Evolutionary conservation across 2,797 vertebrate genomes (phyloP).

Genomic region (Kryptolebias ocellatus): DNA sequence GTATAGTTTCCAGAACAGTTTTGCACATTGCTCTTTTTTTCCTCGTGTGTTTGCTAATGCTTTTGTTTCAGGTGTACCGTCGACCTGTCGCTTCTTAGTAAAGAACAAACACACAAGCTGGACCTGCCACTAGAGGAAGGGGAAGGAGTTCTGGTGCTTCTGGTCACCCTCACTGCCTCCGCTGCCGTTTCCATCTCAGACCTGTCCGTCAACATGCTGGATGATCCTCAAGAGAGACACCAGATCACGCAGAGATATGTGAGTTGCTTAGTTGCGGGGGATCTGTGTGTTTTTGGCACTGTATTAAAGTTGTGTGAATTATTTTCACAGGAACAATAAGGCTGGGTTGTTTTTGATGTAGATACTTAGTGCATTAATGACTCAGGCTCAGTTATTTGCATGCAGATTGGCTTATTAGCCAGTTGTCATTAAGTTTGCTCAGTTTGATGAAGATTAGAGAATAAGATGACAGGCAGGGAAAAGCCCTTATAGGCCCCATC

Average conservation of each 20-base stretch:
- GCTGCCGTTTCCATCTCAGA: slow-evolving; percentile 92
- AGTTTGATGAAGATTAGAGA: slow-evolving; percentile 38
- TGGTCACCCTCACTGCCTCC: slow-evolving; percentile 95
- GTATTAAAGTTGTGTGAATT: background rate
- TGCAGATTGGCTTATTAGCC: slow-evolving; percentile 41
- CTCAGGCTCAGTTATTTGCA: slow-evolving; percentile 32
- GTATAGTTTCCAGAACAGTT: background rate
- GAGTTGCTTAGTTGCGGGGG: slow-evolving; percentile 66
- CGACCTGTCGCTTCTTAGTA: slow-evolving; percentile 89
- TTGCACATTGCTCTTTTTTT: background rate
- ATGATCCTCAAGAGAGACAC: slow-evolving; percentile 89
- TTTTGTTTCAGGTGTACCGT: slow-evolving; percentile 88
- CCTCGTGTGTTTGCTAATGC: slow-evolving; percentile 10
- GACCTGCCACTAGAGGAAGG: slow-evolving; percentile 90
- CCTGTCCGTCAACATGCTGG: slow-evolving; percentile 88
- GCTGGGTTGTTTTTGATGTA: slow-evolving; percentile 32
- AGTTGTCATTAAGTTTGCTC: slow-evolving; percentile 27
- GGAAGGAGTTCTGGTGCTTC: slow-evolving; percentile 88
- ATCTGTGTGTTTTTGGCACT: slow-evolving; percentile 14
- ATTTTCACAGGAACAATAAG: background rate
- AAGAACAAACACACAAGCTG: slow-evolving; percentile 94
- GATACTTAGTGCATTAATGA: slow-evolving; percentile 42
- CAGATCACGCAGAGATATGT: slow-evolving; percentile 94
- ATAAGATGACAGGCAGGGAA: slow-evolving; percentile 11
- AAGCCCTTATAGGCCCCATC: slow-evolving; percentile 57